These are phyloP conservation scores for Microplitis deprimator DNA, from an alignment of 2,888 invertebrate species.

Conservation along the genomic window DNA sequence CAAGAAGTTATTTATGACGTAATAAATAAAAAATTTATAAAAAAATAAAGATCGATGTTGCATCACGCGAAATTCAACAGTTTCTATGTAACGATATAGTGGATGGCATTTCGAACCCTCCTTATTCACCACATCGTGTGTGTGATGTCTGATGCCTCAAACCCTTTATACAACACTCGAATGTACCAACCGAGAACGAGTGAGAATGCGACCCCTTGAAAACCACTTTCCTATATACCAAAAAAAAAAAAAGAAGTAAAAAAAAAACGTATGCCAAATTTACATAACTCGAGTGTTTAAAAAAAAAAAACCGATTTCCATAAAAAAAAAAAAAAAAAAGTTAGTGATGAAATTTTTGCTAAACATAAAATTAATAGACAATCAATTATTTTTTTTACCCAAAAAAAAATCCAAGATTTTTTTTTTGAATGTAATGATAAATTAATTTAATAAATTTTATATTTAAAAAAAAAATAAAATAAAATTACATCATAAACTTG, in stretches of 20 bases:
- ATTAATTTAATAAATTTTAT: no score
- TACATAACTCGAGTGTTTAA: conserved; percentile 1
- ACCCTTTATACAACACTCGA: conserved; percentile 3
- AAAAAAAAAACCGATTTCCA: not conserved
- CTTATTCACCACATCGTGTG: conserved; percentile 43
- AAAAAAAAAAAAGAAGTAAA: not conserved
- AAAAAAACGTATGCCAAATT: not conserved
- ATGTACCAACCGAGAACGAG: conserved; percentile 8
- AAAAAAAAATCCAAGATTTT: no score
- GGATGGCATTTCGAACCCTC: conserved; percentile 46
- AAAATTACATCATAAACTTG: conserved; percentile 18
- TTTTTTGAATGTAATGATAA: no score
- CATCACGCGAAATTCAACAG: conserved; percentile 35
- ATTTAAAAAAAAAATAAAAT: not conserved
- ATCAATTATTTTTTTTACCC: no score
- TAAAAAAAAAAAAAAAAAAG: conserved; percentile 7
- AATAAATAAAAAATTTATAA: not conserved
- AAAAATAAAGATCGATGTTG: conserved; percentile 11
- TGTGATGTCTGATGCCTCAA: conserved; percentile 42
- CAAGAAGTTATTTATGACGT: not conserved
- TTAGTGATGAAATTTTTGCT: not conserved
- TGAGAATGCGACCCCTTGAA: conserved; percentile 3
- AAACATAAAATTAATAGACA: no score
- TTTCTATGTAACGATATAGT: conserved; percentile 25
- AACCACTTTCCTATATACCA: not conserved